Evolutionary conservation across 1,140 invertebrate genomes (phyloP).

Genomic region (Bilobella aurantiaca): DNA sequence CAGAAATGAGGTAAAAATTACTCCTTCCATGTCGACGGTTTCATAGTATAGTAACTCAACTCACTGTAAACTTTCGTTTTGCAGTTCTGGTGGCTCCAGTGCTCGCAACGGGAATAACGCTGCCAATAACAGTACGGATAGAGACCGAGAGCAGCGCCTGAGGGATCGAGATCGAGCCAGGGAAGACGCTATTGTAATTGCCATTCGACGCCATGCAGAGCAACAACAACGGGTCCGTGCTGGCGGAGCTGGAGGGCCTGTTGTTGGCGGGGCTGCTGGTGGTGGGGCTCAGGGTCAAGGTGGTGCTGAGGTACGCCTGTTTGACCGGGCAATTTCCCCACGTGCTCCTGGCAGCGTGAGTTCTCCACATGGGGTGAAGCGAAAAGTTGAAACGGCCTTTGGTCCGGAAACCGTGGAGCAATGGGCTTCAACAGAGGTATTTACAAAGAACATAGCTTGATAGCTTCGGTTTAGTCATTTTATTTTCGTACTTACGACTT

Average conservation of each 20-base stretch:
- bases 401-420: constrained; percentile 32
- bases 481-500: not conserved
- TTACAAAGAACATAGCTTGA: too few species aligned
- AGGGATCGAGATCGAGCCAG: constrained; percentile 24
- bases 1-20: too few species aligned
- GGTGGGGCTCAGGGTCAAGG: not conserved
- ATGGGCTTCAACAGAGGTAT: constrained; percentile 32
- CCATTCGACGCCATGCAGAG: constrained; percentile 4
- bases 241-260: not conserved
- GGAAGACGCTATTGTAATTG: not conserved
- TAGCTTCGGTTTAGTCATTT: not conserved
- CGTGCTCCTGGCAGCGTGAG: not conserved
- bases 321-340: not conserved
- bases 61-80: too few species aligned
- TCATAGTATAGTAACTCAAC: too few species aligned
- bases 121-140: constrained; percentile 14
- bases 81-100: constrained; percentile 3
- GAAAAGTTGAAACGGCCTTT: constrained; percentile 18
- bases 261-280: not conserved
- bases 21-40: too few species aligned
- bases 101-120: constrained; percentile 7
- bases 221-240: not conserved
- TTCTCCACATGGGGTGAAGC: constrained; percentile 15
- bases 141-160: constrained; percentile 26
- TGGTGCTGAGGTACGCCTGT: not conserved